Conservation (phyloP, 2,797 vertebrate species). For the Etheostoma nigrum region DNA sequence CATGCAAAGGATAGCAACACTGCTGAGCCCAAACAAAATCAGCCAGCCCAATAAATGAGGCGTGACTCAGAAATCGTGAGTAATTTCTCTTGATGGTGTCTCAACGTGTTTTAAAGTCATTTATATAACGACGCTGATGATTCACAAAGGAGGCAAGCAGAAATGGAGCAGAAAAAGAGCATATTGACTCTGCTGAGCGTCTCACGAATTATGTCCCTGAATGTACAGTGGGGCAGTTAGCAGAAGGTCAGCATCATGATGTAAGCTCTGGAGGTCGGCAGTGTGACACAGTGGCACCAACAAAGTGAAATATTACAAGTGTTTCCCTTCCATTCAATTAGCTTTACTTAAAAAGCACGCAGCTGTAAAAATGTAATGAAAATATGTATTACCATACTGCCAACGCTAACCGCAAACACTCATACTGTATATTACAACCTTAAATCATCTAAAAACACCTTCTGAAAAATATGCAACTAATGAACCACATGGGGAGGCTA, state of each 20-base stretch:
- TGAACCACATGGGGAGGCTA: neutral
- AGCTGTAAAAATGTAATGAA: constrained; percentile 20
- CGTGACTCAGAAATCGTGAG: constrained; percentile 73
- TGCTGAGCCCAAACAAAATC: constrained; percentile 80
- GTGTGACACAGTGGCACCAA: constrained; percentile 42
- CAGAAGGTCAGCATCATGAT: constrained; percentile 63
- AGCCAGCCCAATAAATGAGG: constrained; percentile 74
- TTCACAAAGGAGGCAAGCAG: constrained; percentile 72
- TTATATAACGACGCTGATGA: constrained; percentile 79
- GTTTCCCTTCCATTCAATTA: constrained; percentile 43
- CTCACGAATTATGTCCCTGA: constrained; percentile 60
- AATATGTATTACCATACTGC: neutral
- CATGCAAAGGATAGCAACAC: constrained; percentile 65
- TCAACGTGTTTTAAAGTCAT: constrained; percentile 80
- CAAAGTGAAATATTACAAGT: constrained; percentile 27
- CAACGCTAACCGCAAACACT: neutral
- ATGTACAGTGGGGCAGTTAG: constrained; percentile 60
- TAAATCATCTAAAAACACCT: neutral
- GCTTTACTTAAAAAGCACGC: neutral
- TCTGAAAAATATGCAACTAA: constrained; percentile 8
- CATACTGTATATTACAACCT: neutral
- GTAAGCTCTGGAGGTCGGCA: constrained; percentile 48
- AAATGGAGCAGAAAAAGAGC: constrained; percentile 80
- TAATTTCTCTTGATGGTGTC: constrained; percentile 81
- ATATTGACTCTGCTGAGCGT: constrained; percentile 71